Base-by-base conservation (phyloP, 92 coral and sea anemone species). In the Porites evermanni region DNA sequence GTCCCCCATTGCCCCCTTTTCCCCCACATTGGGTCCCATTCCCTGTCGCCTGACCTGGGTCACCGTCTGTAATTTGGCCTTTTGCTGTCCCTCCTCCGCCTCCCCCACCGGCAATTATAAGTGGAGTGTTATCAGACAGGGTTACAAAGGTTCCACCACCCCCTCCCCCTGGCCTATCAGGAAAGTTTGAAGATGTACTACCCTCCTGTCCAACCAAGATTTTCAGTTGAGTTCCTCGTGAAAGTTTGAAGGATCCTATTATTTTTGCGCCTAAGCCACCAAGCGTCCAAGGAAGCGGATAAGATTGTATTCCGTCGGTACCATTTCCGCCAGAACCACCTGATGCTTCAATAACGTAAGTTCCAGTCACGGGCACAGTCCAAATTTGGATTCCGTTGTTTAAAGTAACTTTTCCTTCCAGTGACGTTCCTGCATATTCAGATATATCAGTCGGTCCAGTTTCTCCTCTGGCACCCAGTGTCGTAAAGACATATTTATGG, bases 261-360 rank as follows among this genome's bases (percentile, higher is more conserved):
- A 96, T 83, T 63, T 81, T 87, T 1, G 98, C 98, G 56, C 98
- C 98, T 75, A 91, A 92, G 60, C 98, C 98, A 47, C 98, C 98
- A 29, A 50, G 64, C 32, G 65, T 82, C 95, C 89, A 87, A 8
- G 56, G 9, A 38, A 50, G 17, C 58, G 79, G 72, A 32, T 13
- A 64, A 13, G 14, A 65, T 1, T 54, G 19, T 2, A 0, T 69
- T 2, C 26, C 71, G 1, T 19, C 24, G 44, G 92, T 87, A 4
- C 98, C 98, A 73, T 93, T 93, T 7, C 93, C 94, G 12, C 98
- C 98, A 32, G 96, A 91, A 21, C 92, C 98, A 14, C 98, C 98
- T 47, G 66, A 78, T 50, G 91, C 94, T 67, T 94, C 98, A 59
- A 94, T 94, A 72, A 81, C 85, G 90, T 96, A 96, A 53, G 24